These are phyloP conservation scores for Nomada flava DNA, from an alignment of 2,888 invertebrate species.

Conservation along the genomic window DNA sequence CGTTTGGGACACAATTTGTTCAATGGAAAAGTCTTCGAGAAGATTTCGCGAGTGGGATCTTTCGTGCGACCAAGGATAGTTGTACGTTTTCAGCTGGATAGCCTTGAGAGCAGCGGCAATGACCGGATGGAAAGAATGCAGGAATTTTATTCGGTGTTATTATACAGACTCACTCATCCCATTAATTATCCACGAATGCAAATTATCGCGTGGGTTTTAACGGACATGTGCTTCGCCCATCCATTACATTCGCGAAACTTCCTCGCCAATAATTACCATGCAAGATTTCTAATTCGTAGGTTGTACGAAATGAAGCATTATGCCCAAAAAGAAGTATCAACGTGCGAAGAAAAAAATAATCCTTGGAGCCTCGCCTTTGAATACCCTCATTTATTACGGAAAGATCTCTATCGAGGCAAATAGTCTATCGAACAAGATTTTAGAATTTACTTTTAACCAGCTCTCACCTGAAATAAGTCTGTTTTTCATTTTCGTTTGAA, in stretches of 20 bases:
- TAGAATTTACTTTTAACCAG: no score
- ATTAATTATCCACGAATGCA: constrained; percentile 12
- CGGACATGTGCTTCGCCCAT: not conserved
- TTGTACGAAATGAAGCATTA: not conserved
- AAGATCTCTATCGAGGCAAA: no score
- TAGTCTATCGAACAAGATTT: no score
- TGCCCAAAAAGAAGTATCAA: not conserved
- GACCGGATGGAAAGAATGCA: constrained; percentile 34
- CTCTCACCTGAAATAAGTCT: no score
- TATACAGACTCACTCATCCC: constrained; percentile 5
- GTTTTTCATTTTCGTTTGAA: no score
- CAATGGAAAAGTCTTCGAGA: not conserved
- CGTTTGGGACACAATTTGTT: not conserved
- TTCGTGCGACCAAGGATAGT: not conserved
- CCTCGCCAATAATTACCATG: constrained; percentile 11
- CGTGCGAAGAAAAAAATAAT: not conserved
- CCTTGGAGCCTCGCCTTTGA: not conserved
- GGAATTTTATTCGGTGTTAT: constrained; percentile 35
- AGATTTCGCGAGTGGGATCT: constrained; percentile 8
- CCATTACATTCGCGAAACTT: not conserved
- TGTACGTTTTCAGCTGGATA: constrained; percentile 22
- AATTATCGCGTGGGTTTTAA: constrained; percentile 15
- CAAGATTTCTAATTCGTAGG: not conserved
- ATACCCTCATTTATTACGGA: no score
- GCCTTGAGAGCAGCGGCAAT: constrained; percentile 48